Base-by-base conservation (phyloP, 2,797 vertebrate genomes). In the Fratercula arctica region DNA sequence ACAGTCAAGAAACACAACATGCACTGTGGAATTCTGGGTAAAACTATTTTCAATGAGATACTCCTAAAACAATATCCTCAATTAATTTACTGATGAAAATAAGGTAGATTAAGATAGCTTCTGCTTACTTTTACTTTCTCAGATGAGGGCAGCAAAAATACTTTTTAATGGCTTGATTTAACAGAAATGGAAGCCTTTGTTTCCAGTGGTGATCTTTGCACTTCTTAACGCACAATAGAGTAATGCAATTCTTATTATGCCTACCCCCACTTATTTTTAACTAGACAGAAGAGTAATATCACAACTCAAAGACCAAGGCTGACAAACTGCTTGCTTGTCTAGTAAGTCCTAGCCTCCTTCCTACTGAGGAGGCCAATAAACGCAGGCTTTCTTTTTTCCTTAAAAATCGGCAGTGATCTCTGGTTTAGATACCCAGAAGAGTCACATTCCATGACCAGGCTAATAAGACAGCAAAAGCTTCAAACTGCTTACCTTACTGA, bases 151-250 rank as follows among this genome's bases (percentile, higher is more conserved):
- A 79, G 43, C 15, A 89, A n/a, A 87, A 79, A 14, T 17, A 39
- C 12, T 35, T 75, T 45, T 39, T 41, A 89, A 75, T 35, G 16
- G 13, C 45, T 74, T 91, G 21, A 61, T n/a, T 66, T 73, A 81
- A 80, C 26, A 79, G 50, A 78, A 90, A 43, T 1, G 2, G 15
- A 78, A 31, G 21, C 21, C 51, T 91, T 10, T 4, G 6, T 31
- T 91, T 68, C 19, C 37, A 66, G 16, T 1, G 67, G 24, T 7
- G 18, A 83, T 48, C 54, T 72, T 13, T 12, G 24, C 14, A 29
- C 60, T 91, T 91, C 41, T 78, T 4, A 61, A 53, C 0, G 0
- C 14, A 45, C 15, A 72, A 43, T 0, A 33, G 5, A 83, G 6
- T 15, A 76, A 79, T 4, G 14, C 19, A 35, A 80, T 53, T 80